These are phyloP conservation scores for Scotopteryx bipunctaria DNA, from an alignment of 2,888 invertebrate species.

Conservation along the genomic window DNA sequence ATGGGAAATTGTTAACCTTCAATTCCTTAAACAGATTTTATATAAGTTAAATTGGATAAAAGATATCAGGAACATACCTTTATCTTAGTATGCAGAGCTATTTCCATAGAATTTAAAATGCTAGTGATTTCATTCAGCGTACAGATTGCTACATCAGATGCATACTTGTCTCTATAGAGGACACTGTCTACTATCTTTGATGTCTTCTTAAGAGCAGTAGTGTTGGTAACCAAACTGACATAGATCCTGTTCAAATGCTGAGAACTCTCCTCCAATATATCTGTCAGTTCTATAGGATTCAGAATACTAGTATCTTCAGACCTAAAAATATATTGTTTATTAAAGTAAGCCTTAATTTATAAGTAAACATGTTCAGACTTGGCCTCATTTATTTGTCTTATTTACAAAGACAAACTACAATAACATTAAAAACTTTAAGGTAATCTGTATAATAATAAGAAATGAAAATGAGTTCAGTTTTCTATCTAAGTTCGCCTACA, in stretches of 20 bases:
- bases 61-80: constrained; percentile 52
- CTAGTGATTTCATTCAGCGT: constrained; percentile 66
- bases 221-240: constrained; percentile 68
- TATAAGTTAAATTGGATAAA: neutral
- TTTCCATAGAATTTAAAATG: constrained; percentile 71
- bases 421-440: no score
- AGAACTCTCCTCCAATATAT: constrained; percentile 68
- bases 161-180: constrained; percentile 69
- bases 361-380: no score
- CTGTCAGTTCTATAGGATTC: constrained; percentile 59
- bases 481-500: no score
- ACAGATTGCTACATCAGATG: constrained; percentile 66
- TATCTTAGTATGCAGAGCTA: constrained; percentile 61
- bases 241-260: constrained; percentile 71
- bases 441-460: neutral
- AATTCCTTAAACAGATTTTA: neutral
- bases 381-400: no score
- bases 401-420: no score
- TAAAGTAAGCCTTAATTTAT: no score
- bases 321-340: no score
- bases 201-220: constrained; percentile 63
- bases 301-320: constrained; percentile 19
- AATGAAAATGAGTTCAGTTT: no score
- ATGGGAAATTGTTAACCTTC: constrained; percentile 17
- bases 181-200: constrained; percentile 62